A percentile compares a stretch with the other conserved stretches of the same genome.
These are phyloP conservation scores for Netelia virgata DNA, from an alignment of 2,888 invertebrate genomes.

Conservation along the genomic window DNA sequence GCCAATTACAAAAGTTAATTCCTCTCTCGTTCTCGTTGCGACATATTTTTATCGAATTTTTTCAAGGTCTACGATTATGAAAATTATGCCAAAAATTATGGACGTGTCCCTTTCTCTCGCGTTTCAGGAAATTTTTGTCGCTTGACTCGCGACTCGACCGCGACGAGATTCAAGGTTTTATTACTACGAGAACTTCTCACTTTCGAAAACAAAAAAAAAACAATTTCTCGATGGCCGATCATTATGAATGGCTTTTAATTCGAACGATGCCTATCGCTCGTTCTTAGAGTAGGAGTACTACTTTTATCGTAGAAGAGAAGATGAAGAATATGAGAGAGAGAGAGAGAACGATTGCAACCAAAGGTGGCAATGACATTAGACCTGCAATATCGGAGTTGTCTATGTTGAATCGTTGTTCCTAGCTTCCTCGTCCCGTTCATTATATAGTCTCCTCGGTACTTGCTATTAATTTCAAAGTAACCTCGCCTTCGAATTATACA, in stretches of 20 bases:
- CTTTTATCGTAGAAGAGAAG: not conserved
- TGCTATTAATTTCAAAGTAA: constrained; percentile 21
- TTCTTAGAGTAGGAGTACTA: not conserved
- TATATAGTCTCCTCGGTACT: not conserved
- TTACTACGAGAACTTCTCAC: not conserved
- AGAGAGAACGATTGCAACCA: not conserved
- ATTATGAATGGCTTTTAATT: not conserved
- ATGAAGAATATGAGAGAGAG: not conserved
- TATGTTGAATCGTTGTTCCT: constrained; percentile 9
- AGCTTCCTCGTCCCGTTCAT: constrained; percentile 10
- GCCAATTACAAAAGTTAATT: not conserved
- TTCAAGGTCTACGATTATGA: not conserved
- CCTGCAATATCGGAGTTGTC: not conserved
- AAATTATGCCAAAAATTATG: not conserved
- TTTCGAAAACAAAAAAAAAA: not conserved
- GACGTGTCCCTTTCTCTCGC: not conserved
- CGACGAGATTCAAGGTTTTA: not conserved
- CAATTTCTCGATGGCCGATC: not conserved
- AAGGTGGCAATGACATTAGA: constrained; percentile 33
- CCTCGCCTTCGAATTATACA: constrained; percentile 13
- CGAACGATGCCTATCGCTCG: not conserved
- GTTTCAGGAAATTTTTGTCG: not conserved
- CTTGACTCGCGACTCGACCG: not conserved
- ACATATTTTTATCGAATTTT: not conserved
- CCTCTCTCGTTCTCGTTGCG: not conserved